phyloP scores from a whole-genome alignment of 2,888 invertebrate species.

The Artemia sinica region DNA sequence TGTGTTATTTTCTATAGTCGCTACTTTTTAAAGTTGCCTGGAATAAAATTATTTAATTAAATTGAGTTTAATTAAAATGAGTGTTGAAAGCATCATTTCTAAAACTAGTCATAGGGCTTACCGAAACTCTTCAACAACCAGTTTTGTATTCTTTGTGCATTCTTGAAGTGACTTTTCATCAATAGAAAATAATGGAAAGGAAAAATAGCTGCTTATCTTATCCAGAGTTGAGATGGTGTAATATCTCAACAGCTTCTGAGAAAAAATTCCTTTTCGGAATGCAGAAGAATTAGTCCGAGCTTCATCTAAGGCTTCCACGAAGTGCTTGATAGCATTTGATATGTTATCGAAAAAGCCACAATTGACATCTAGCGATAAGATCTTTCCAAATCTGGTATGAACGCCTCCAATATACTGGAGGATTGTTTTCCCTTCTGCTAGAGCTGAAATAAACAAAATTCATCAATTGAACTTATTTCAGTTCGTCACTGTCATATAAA shows the following conservation, averaged over 20 bases:
- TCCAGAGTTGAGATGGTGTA: background rate
- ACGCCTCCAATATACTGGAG: background rate
- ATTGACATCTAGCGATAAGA: background rate
- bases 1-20: no score
- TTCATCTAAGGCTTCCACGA: background rate
- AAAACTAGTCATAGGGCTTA: background rate
- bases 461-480: no score
- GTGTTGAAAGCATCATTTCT: no score
- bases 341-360: background rate
- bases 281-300: background rate
- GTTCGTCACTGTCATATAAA: no score
- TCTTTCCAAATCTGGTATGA: background rate
- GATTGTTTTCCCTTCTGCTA: constrained; percentile 2
- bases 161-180: background rate
- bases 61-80: no score
- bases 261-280: background rate
- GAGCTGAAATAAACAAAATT: background rate
- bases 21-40: no score
- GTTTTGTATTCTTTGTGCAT: background rate
- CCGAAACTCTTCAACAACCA: constrained; percentile 1
- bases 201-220: background rate
- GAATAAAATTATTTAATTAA: no score
- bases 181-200: background rate
- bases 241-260: constrained; percentile 5
- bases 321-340: background rate